phyloP scores from a whole-genome alignment of 2,113 vertebrate species.

The Phalacrocorax aristotelis region DNA sequence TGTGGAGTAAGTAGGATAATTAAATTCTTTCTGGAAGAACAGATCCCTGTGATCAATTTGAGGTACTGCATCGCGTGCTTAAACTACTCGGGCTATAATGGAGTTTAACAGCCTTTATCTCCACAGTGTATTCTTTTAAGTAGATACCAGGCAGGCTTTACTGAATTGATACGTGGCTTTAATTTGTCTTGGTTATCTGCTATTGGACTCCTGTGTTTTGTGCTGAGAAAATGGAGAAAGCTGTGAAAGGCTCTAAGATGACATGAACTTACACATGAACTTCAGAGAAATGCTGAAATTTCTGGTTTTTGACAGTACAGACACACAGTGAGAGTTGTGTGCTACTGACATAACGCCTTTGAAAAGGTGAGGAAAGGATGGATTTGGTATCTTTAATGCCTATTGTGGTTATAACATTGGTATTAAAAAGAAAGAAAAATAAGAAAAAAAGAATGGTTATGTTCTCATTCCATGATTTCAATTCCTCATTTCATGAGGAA shows the following conservation, averaged over 20 bases:
- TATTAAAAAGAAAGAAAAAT: background rate
- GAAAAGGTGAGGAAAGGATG: background rate
- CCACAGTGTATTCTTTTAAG: background rate
- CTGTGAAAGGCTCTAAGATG: background rate
- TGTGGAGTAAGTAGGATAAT: background rate
- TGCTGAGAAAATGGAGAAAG: background rate
- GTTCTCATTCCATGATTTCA: background rate
- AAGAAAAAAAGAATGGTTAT: accelerated
- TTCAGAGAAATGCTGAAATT: background rate
- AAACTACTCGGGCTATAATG: background rate
- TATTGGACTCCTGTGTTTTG: background rate
- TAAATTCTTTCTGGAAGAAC: background rate
- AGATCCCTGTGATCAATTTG: background rate
- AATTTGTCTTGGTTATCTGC: background rate
- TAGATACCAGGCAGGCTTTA: background rate
- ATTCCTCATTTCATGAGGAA: background rate
- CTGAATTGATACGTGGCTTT: background rate
- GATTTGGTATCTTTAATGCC: background rate
- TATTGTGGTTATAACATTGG: background rate
- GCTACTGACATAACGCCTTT: background rate
- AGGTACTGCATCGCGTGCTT: background rate
- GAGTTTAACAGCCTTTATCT: background rate
- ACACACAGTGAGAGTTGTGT: background rate
- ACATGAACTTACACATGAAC: background rate
- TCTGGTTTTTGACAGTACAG: background rate